A percentile compares a stretch with the other conserved stretches of the same genome.
These are phyloP conservation scores for Australoheros scitulus DNA, from an alignment of 2,113 vertebrate species.

Conservation along the genomic window DNA sequence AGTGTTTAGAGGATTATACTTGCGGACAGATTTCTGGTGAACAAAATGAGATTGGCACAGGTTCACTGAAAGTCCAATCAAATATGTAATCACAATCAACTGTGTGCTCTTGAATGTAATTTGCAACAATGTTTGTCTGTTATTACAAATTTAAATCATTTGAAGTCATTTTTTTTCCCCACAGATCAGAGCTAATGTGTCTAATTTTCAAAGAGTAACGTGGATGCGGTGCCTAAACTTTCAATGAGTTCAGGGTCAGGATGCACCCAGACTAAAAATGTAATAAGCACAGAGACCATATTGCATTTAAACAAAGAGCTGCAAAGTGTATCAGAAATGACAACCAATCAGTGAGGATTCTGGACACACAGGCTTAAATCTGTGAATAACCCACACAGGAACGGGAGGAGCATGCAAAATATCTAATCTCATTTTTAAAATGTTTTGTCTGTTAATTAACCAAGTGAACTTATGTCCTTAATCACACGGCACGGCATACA, in stretches of 20 bases:
- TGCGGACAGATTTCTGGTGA: neutral
- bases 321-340: neutral
- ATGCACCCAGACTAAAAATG: neutral
- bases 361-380: neutral
- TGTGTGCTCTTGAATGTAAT: conserved; percentile 5
- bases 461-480: neutral
- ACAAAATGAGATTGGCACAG: neutral
- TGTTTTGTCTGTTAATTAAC: neutral
- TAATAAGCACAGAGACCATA: neutral
- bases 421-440: too few species aligned
- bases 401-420: too few species aligned
- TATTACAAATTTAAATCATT: neutral
- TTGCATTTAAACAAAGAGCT: neutral
- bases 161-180: neutral
- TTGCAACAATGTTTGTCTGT: neutral
- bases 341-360: neutral
- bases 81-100: conserved; percentile 17
- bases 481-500: neutral
- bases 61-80: conserved; percentile 34
- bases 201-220: neutral
- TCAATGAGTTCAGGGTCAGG: neutral
- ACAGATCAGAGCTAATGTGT: neutral
- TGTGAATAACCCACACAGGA: neutral
- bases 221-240: neutral
- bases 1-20: conserved; percentile 22